Evolutionary conservation across 2,113 vertebrate genomes (phyloP).

Genomic region (Seriola dumerili): DNA sequence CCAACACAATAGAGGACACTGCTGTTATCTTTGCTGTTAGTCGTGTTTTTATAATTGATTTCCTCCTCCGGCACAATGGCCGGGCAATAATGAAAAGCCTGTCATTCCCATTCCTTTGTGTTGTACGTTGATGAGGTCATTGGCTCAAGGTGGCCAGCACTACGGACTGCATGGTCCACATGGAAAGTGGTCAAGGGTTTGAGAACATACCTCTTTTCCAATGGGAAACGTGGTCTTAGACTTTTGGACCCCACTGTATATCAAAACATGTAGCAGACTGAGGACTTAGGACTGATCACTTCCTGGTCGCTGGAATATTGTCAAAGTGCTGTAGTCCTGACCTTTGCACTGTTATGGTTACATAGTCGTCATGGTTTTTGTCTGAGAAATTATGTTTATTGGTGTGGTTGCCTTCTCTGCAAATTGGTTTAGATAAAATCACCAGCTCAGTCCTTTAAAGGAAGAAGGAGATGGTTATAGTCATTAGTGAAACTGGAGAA

Average conservation of each 20-base stretch:
- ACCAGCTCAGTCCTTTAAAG: conserved; percentile 8
- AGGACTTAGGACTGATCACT: background rate
- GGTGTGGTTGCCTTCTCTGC: background rate
- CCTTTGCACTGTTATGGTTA: background rate
- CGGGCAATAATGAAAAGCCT: conserved; percentile 83
- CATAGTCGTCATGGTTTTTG: background rate
- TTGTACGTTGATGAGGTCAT: conserved; percentile 83
- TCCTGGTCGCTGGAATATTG: background rate
- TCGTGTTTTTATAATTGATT: conserved; percentile 88
- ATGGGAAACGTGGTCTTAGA: too few relatives aligned
- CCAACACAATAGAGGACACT: conserved; percentile 81
- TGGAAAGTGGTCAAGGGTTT: conserved; percentile 54
- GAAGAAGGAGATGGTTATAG: background rate
- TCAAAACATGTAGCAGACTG: conserved; percentile 2
- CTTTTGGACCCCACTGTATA: background rate
- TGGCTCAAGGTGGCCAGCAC: conserved; percentile 72
- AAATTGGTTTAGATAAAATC: conserved; percentile 3
- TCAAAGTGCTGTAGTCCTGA: background rate
- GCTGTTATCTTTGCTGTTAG: conserved; percentile 85
- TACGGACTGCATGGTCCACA: conserved; percentile 28
- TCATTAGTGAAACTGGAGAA: background rate
- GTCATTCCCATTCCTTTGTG: conserved; percentile 84
- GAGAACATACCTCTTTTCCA: conserved; percentile 33
- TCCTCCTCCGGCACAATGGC: conserved; percentile 80
- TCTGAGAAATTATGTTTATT: background rate